Evolutionary conservation across 2,113 vertebrate genomes (phyloP).

Genomic region (Podarcis muralis): DNA sequence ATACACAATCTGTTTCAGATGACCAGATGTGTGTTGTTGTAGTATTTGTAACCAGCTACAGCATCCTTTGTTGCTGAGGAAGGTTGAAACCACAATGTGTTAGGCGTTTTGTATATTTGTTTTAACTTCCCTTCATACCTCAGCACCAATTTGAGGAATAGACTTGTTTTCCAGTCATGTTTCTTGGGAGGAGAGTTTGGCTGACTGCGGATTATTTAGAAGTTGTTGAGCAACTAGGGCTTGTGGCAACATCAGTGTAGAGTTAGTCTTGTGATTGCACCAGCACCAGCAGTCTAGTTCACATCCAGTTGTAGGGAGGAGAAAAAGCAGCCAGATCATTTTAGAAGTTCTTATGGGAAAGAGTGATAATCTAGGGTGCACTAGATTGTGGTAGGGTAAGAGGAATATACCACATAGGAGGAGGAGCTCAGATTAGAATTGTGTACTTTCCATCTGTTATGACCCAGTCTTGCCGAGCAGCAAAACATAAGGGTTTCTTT

Average conservation of each 20-base stretch:
- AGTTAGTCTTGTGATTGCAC: not conserved
- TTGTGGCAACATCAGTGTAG: too few species aligned
- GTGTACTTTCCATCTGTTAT: not conserved
- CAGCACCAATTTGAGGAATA: not conserved
- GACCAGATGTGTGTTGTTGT: too few species aligned
- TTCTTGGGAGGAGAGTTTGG: not conserved
- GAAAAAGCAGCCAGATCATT: not conserved
- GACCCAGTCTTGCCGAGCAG: not conserved
- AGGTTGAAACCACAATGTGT: too few species aligned
- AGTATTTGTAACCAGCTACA: too few species aligned
- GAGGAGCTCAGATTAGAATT: not conserved
- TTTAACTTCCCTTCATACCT: not conserved
- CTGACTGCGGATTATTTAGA: not conserved
- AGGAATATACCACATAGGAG: not conserved
- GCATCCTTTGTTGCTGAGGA: too few species aligned
- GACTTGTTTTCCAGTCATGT: not conserved
- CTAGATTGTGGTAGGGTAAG: not conserved
- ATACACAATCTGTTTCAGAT: too few species aligned
- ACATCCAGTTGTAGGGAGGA: not conserved
- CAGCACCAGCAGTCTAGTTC: not conserved
- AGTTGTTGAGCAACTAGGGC: not conserved
- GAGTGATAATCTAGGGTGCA: not conserved
- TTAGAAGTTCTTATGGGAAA: not conserved
- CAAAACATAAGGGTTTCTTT: not conserved
- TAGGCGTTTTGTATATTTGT: not conserved